phyloP scores from a whole-genome alignment of 2,113 vertebrate genomes.

The Electrona antarctica region DNA sequence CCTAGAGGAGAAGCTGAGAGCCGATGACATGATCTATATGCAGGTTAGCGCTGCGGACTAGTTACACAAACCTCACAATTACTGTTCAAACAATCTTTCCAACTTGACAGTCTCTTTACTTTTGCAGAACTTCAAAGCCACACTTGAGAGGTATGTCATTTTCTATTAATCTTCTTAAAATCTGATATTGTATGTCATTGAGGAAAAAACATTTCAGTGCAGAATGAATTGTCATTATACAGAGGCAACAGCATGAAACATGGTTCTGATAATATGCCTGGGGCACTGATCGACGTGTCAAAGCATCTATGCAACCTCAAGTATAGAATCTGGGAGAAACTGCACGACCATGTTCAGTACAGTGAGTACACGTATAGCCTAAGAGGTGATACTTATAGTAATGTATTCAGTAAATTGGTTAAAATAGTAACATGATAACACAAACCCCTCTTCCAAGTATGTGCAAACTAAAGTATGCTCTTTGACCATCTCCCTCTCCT shows the following conservation, averaged over 20 bases:
- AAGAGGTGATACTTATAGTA: too few relatives aligned
- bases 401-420: too few relatives aligned
- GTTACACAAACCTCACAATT: neutral
- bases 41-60: conserved; percentile 50
- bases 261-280: conserved; percentile 54
- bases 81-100: neutral
- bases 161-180: too few relatives aligned
- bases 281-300: conserved; percentile 67
- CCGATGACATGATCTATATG: conserved; percentile 64
- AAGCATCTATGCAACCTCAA: conserved; percentile 75
- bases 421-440: neutral
- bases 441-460: neutral
- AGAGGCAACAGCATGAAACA: conserved; percentile 54
- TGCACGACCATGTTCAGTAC: conserved; percentile 63
- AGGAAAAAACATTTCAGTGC: neutral
- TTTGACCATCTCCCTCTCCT: conserved; percentile 35
- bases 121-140: conserved; percentile 74
- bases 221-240: conserved; percentile 17
- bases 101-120: neutral
- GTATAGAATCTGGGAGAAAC: conserved; percentile 75
- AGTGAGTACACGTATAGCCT: conserved; percentile 60
- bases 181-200: neutral
- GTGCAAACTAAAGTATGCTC: neutral
- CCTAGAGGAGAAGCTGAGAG: conserved; percentile 61
- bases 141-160: conserved; percentile 64